Evolutionary conservation across 2,888 invertebrate species (phyloP).

Genomic region (Zootermopsis nevadensis): DNA sequence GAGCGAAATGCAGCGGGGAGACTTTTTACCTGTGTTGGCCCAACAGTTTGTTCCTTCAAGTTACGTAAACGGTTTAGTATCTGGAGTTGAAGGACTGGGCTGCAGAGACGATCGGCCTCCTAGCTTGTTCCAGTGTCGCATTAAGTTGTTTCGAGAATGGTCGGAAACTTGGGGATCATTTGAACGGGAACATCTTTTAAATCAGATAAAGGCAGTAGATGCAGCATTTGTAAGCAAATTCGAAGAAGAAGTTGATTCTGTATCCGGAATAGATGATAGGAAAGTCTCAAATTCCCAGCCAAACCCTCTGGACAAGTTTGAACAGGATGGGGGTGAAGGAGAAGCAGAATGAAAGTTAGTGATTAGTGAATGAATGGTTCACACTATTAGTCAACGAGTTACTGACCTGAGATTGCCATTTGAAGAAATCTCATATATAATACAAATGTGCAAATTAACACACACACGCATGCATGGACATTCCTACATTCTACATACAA

Average conservation of each 20-base stretch:
- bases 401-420: too few species aligned
- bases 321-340: not conserved
- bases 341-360: not conserved
- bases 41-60: conserved; percentile 72
- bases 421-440: too few species aligned
- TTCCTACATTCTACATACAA: too few species aligned
- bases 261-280: not conserved
- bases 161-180: conserved; percentile 81
- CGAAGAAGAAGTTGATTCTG: conserved; percentile 57
- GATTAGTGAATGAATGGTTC: not conserved
- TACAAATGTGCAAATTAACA: too few species aligned
- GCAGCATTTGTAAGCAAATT: conserved; percentile 76
- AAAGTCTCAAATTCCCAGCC: conserved; percentile 4
- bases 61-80: conserved; percentile 79
- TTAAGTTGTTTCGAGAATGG: conserved; percentile 89
- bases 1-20: conserved; percentile 87
- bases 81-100: conserved; percentile 73
- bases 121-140: conserved; percentile 84
- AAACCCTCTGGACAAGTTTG: not conserved
- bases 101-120: conserved; percentile 76
- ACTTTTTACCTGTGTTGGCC: conserved; percentile 82
- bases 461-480: too few species aligned
- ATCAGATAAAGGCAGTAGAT: conserved; percentile 78
- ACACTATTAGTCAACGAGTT: too few species aligned
- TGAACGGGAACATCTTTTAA: conserved; percentile 76